phyloP scores from a whole-genome alignment of 2,113 vertebrate species.

The Echinops telfairi region DNA sequence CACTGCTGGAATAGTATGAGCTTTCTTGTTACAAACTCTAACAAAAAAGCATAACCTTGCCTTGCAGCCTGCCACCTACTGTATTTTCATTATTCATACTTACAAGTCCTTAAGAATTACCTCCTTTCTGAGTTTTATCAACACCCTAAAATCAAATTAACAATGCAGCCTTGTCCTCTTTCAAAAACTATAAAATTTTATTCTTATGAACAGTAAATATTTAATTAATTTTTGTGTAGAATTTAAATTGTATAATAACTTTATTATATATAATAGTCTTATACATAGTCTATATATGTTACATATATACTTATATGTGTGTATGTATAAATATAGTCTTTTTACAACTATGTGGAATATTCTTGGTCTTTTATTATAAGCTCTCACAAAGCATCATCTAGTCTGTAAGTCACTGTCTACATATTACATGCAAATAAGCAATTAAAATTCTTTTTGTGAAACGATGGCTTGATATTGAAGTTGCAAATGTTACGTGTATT shows the following conservation, averaged over 20 bases:
- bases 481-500: neutral
- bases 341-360: neutral
- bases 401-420: neutral
- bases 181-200: neutral
- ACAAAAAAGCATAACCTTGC: neutral
- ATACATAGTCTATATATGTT: too few species aligned
- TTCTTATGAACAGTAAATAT: neutral
- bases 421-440: neutral
- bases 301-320: too few species aligned
- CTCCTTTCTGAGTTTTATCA: neutral
- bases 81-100: neutral
- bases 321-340: constrained; percentile 1
- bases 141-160: neutral
- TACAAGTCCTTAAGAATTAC: neutral
- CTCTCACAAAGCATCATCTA: neutral
- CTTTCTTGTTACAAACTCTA: constrained; percentile 6
- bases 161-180: neutral
- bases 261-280: too few species aligned
- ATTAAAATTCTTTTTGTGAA: constrained; percentile 3
- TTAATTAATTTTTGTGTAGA: neutral
- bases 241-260: neutral
- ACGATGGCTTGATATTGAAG: neutral
- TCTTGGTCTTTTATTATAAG: neutral
- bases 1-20: neutral
- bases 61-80: neutral